These are phyloP conservation scores for Thomomys bottae DNA, from an alignment of 2,113 vertebrate genomes.

Conservation along the genomic window DNA sequence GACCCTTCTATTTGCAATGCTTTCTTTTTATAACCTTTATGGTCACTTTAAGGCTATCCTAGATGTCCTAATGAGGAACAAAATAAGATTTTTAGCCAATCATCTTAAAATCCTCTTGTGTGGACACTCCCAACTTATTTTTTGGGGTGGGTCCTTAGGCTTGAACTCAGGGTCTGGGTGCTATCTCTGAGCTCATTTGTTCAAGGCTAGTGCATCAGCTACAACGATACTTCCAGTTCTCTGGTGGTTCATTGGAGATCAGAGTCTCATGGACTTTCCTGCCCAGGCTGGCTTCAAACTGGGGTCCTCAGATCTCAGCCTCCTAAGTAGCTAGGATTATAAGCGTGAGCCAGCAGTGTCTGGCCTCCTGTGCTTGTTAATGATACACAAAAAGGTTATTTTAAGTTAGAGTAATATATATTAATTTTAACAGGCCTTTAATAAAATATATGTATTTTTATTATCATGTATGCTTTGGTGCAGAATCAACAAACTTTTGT, in stretches of 20 bases:
- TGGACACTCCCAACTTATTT: not conserved
- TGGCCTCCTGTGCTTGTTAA: not conserved
- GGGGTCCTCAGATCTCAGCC: no score
- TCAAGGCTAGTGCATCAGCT: no score
- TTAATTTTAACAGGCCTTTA: constrained; percentile 1
- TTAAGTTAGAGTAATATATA: constrained; percentile 15
- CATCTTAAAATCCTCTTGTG: constrained; percentile 6
- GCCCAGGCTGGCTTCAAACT: no score
- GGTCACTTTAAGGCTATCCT: not conserved
- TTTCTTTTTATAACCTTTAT: constrained; percentile 24
- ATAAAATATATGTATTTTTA: constrained; percentile 14
- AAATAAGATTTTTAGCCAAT: not conserved
- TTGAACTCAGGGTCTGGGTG: no score
- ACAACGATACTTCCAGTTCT: no score
- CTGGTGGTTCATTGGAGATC: no score
- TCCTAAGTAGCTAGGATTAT: no score
- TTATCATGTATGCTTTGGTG: constrained; percentile 6
- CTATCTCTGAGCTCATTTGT: no score
- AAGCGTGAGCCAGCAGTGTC: no score
- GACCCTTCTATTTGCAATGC: not conserved
- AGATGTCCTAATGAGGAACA: not conserved
- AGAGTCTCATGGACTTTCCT: no score
- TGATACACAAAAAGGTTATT: constrained; percentile 15
- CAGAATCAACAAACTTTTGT: not conserved
- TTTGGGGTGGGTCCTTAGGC: no score